Evolutionary conservation across 2,113 vertebrate species (phyloP).

Genomic region (Romanogobio albipinnatus): DNA sequence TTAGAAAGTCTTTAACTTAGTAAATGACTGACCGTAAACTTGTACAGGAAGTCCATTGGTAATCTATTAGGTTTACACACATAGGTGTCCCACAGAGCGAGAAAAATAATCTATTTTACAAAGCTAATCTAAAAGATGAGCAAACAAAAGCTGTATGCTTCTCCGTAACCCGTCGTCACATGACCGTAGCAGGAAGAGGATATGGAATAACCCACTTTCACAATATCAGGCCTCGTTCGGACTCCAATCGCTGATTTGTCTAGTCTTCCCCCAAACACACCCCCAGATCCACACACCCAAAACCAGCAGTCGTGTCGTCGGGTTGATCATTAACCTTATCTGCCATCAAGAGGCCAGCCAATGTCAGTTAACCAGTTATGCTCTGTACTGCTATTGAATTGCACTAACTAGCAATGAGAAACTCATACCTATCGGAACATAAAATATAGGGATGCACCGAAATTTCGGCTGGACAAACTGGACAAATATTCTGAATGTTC

Average conservation of each 20-base stretch:
- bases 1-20: neutral
- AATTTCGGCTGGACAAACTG: too few relatives aligned
- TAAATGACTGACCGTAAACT: conserved; percentile 13
- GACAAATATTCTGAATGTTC: too few relatives aligned
- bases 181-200: conserved; percentile 64
- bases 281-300: conserved; percentile 37
- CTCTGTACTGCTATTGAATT: neutral
- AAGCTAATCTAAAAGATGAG: neutral
- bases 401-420: neutral
- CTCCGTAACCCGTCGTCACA: conserved; percentile 51
- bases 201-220: conserved; percentile 48
- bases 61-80: neutral
- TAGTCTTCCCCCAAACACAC: conserved; percentile 48
- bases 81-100: neutral
- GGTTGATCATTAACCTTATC: conserved; percentile 70
- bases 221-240: conserved; percentile 43
- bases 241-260: conserved; percentile 56
- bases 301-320: conserved; percentile 38
- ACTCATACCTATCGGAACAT: neutral
- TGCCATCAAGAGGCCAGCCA: conserved; percentile 49
- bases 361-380: conserved; percentile 13
- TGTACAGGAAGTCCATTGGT: conserved; percentile 30
- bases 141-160: neutral
- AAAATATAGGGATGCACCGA: too few relatives aligned
- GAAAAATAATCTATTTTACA: neutral